phyloP scores from a whole-genome alignment of 2,113 vertebrate genomes.

The Drymodes brunneopygia region DNA sequence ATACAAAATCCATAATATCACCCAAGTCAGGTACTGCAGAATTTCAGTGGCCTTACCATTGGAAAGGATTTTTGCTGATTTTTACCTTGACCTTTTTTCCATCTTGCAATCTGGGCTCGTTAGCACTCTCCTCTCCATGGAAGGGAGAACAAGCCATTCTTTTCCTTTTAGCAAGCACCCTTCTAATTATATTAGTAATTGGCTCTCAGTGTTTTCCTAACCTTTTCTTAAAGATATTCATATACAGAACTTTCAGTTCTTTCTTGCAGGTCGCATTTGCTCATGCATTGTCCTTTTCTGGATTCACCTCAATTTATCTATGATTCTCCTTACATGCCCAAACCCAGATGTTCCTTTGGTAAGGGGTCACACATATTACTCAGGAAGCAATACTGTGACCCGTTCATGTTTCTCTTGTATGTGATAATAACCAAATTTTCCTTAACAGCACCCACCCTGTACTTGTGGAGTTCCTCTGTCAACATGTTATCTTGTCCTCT shows the following conservation, averaged over 20 bases:
- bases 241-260: not conserved
- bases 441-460: fast-evolving
- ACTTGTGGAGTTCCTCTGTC: not conserved
- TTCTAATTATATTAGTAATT: not conserved
- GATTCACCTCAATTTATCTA: not conserved
- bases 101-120: not conserved
- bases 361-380: not conserved
- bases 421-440: not conserved
- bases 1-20: not conserved
- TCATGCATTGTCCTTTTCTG: not conserved
- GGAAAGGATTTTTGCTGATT: not conserved
- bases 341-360: not conserved
- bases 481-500: not conserved
- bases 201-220: not conserved
- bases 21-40: not conserved
- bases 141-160: not conserved
- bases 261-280: not conserved
- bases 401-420: not conserved
- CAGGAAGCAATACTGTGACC: not conserved
- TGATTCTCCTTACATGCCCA: not conserved
- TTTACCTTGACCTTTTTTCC: not conserved
- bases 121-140: not conserved
- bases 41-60: not conserved
- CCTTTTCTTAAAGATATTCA: not conserved
- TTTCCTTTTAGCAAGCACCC: not conserved